Percentiles rank a stretch among this genome's conserved stretches.
These are phyloP conservation scores for Cheilosia impressa DNA, from an alignment of 2,888 invertebrate species.

Conservation along the genomic window DNA sequence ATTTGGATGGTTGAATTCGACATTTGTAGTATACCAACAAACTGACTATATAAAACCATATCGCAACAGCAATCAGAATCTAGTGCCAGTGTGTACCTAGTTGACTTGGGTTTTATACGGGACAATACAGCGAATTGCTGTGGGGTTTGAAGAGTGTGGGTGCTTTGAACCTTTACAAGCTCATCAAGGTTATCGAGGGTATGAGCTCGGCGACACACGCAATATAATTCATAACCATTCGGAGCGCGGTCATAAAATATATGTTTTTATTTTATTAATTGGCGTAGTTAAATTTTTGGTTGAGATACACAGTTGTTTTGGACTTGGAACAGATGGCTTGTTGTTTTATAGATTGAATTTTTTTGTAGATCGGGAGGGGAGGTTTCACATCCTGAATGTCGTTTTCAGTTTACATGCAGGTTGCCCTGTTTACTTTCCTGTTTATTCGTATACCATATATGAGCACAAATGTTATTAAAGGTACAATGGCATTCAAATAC, in stretches of 20 bases:
- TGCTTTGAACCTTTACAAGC: slow-evolving; percentile 23
- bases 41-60: background rate
- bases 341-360: background rate
- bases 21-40: background rate
- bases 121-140: slow-evolving; percentile 1
- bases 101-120: slow-evolving; percentile 22
- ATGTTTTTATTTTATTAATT: background rate
- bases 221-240: slow-evolving; percentile 9
- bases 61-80: background rate
- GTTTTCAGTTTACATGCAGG: background rate
- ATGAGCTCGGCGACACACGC: slow-evolving; percentile 19
- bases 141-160: slow-evolving; percentile 6
- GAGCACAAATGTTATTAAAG: no score
- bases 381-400: background rate
- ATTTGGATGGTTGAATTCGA: no score
- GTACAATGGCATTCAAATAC: no score
- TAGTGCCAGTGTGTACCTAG: background rate
- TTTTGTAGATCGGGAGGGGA: background rate
- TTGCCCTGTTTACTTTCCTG: background rate
- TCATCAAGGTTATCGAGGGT: slow-evolving; percentile 17
- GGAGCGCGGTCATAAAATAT: background rate
- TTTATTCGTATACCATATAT: no score
- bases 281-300: background rate
- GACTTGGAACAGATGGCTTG: background rate
- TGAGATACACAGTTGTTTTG: background rate